Evolutionary conservation across 2,797 vertebrate species (phyloP).

Genomic region (Eupleurogrammus muticus): DNA sequence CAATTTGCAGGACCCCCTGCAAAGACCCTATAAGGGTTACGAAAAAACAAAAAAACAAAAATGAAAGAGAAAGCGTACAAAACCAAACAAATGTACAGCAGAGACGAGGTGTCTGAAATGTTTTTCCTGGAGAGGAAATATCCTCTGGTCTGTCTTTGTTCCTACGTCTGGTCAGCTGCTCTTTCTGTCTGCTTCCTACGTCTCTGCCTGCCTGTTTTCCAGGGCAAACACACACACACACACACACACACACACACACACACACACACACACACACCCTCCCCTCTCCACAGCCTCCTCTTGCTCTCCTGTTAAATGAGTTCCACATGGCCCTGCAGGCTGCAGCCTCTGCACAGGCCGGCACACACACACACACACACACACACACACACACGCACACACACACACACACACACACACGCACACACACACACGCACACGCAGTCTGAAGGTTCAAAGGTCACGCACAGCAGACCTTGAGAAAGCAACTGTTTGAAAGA

Average conservation of each 20-base stretch:
- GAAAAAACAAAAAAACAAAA: no score
- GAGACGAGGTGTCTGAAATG: conserved; percentile 37
- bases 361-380: conserved; percentile 21
- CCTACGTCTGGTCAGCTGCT: conserved; percentile 57
- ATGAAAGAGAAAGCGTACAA: no score
- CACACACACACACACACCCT: conserved; percentile 49
- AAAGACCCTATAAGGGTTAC: no score
- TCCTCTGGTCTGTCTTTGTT: conserved; percentile 48
- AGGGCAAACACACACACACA: conserved; percentile 40
- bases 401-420: no score
- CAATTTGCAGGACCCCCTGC: no score
- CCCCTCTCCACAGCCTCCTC: no score
- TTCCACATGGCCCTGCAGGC: conserved; percentile 74
- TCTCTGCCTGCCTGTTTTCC: conserved; percentile 58
- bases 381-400: no score
- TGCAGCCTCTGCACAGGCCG: conserved; percentile 48
- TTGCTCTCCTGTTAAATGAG: conserved; percentile 74
- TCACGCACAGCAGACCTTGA: conserved; percentile 66
- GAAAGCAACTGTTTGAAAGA: conserved; percentile 68
- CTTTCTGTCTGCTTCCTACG: conserved; percentile 64
- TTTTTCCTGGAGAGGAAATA: conserved; percentile 63
- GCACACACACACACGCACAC: conserved; percentile 14
- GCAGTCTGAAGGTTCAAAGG: conserved; percentile 64
- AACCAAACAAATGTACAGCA: no score
- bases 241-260: no score